Evolutionary conservation across 2,113 vertebrate species (phyloP), one percentile per base, ranked within the genome.

Genomic region (Serilophus lunatus): DNA sequence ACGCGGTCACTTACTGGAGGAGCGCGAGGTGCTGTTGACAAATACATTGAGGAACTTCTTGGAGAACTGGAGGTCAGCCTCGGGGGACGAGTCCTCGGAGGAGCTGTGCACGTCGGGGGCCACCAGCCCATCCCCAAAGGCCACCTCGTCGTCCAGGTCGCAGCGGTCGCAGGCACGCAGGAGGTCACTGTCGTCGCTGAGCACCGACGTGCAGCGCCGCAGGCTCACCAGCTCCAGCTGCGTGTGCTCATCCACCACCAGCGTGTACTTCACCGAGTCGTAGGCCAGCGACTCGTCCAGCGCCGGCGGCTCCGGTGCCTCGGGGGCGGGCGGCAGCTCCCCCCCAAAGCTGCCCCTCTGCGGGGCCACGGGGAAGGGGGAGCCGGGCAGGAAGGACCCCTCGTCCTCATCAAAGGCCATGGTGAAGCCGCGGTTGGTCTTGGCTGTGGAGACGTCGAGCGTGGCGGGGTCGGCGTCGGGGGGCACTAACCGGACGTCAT

Each of bases 11-110:
- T 99, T 82, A 99, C 99, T 99, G 95, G 99, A 99, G 70, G 99
- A 99, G 26, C 99, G 98, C 3, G 99, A 99, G 16, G 99, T 99
- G 97, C 99, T 99, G 97, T 99, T 99, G 96, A 99, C 99, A 2
- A 99, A 99, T 87, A 99, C 99, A 0, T 99, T 99, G 93, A 99
- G 99, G 95, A 99, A 99, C 96, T 99, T 99, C 97, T 99, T 99
- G 94, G 99, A 99, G 97, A 99, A 99, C 35, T 99, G 99, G 74
- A 99, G 97, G 93, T 99, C 99, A 0, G 99, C 99, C 91, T 99
- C 99, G 1, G 99, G 99, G 3, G 99, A 99, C 5, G 99, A 99
- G 90, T 99, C 99, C 94, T 98, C 99, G 2, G 96, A 24, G 86
- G 96, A 95, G 68, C 95, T 88, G 88, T 74, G 51, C 15, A 60